A percentile compares a stretch with the other conserved stretches of the same genome.
Evolutionary conservation across 92 coral and sea anemone genomes (phyloP).

Genomic region (Epizoanthus stellaris): DNA sequence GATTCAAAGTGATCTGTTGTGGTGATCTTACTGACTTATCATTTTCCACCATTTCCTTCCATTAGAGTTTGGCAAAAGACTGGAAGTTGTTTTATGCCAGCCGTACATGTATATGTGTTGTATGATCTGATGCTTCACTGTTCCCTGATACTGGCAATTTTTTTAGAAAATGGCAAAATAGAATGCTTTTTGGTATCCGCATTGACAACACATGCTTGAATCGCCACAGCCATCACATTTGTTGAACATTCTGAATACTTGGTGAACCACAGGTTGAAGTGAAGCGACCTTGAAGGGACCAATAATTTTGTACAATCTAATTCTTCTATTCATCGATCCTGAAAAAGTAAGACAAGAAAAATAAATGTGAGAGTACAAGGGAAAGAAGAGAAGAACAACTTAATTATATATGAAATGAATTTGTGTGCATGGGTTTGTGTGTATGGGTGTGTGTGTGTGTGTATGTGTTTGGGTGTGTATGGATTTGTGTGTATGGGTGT

Average conservation of each 20-base stretch:
- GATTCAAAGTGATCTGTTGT: too few relatives aligned
- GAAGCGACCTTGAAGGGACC: slow-evolving; percentile 4
- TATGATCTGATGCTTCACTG: neutral
- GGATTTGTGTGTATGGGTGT: too few relatives aligned
- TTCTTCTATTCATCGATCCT: slow-evolving; percentile 5
- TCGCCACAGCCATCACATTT: neutral
- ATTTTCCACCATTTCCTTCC: too few relatives aligned
- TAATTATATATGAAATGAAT: too few relatives aligned
- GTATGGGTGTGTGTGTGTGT: too few relatives aligned
- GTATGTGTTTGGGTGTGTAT: too few relatives aligned
- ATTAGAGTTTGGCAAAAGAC: too few relatives aligned
- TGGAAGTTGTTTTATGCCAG: too few relatives aligned
- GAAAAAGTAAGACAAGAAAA: neutral
- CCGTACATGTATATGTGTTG: too few relatives aligned
- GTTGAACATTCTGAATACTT: neutral
- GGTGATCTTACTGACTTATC: too few relatives aligned
- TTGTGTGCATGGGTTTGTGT: too few relatives aligned
- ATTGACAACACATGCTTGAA: neutral
- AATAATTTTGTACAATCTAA: slow-evolving; percentile 33
- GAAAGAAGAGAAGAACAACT: too few relatives aligned
- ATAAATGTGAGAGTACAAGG: neutral
- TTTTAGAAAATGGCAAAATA: slow-evolving; percentile 1
- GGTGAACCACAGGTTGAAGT: neutral
- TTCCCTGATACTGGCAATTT: neutral
- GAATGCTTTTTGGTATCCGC: neutral